Evolutionary conservation across 2,888 invertebrate genomes (phyloP), one percentile per base, ranked within the genome.

Genomic region (Seladonia tumulorum): DNA sequence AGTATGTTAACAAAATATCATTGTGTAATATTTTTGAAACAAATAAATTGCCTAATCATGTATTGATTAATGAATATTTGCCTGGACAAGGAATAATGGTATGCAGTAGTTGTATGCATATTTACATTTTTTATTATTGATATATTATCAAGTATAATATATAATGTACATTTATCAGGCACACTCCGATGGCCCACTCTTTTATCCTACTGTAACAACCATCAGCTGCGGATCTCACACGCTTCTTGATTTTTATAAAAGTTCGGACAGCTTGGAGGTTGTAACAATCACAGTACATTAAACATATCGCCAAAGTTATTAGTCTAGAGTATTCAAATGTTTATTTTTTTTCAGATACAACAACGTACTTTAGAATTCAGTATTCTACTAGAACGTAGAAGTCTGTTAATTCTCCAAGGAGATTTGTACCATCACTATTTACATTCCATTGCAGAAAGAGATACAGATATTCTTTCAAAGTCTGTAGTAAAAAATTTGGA

Each of bases 11-110:
- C 68, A 97, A 96, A 95, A 96, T 99, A 84, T 96, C 96, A 88
- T 94, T 95, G 16, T 95, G 98, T 10, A 96, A 97, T 90, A 92
- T 97, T 60, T 98, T 99, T 96, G 96, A 96, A 72, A 96, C 96
- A 4, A 97, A 97, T 87, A 96, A 96, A 75, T 86, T 87, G 84
- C 98, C 99, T 0, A 99, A 99, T 95, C 99, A 99, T 96, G 97
- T 99, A 1, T 95, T 99, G 57, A 97, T 99, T 0, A 99, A 99
- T 96, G 99, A 99, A 95, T 99, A 99, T 95, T 95, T 96, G 86
- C 96, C 99, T 0, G 98, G 98, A 0, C 99, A 99, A 95, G 99
- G 99, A 22, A 99, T 99, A 86, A 98, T 99, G 98, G 97, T 97
- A 95, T 93, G 91, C 75, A 76, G 16, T 10, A 70, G 42, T 63